phyloP scores from a whole-genome alignment of 2,888 invertebrate genomes.

The Drosophila nr. perissopoda region DNA sequence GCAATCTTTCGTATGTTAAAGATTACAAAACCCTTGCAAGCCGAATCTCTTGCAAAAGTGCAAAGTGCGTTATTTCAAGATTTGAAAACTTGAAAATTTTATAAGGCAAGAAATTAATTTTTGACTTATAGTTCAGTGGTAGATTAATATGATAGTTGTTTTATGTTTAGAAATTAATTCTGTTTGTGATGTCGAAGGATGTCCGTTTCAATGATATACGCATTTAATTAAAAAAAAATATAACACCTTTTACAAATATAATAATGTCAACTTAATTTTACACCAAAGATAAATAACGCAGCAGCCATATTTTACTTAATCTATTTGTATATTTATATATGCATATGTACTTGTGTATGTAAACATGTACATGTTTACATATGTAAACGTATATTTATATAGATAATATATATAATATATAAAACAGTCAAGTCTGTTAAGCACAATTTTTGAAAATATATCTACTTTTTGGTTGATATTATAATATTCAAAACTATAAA shows the following conservation, averaged over 20 bases:
- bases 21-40: not conserved
- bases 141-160: not conserved
- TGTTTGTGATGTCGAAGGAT: not conserved
- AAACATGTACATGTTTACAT: not conserved
- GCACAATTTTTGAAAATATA: not conserved
- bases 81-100: not conserved
- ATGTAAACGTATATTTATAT: not conserved
- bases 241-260: not conserved
- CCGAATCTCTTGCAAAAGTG: not conserved
- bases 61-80: not conserved
- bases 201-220: not conserved
- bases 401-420: not conserved
- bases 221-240: not conserved
- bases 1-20: not conserved
- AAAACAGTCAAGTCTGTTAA: not conserved
- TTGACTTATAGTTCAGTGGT: not conserved
- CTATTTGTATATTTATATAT: not conserved
- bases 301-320: not conserved
- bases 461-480: not conserved
- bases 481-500: not conserved
- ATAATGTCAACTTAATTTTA: not conserved
- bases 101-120: not conserved
- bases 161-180: not conserved
- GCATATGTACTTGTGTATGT: not conserved
- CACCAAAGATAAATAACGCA: constrained; percentile 13